Evolutionary conservation across 1,140 invertebrate species (phyloP), one percentile per base, ranked within the genome.

Genomic region (Chrysopa pallens): DNA sequence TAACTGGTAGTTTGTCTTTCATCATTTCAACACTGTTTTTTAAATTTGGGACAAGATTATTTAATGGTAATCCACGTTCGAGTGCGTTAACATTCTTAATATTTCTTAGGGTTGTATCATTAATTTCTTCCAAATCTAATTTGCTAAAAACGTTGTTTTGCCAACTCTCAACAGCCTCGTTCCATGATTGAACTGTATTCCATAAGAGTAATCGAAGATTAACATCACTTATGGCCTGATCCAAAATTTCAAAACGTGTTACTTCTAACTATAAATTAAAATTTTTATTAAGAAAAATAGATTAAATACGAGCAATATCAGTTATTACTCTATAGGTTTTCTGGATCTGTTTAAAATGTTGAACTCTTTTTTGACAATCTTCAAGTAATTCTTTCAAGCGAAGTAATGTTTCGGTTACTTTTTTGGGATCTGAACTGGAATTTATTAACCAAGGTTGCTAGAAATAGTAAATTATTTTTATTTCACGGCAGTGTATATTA

Each of bases 141-240:
- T 63, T 70, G 36, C 74, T 66, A 55, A 90, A 88, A 13, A 79
- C 69, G 4, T 58, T 56, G 8, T 62, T 60, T 28, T 73, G 74
- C 81, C 81, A 81, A 36, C 70, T 61, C 4, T 62, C 51, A 6
- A 78, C 41, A 6, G 65, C 58, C 46, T 57, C 53, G 6, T 76
- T 71, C 85, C 85, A 91, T 27, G 74, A 69, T 27, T 72, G 71
- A 2, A 80, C 61, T 33, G 74, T 78, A 33, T 80, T 76, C 79
- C 85, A 89, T 0, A 92, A 59, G 33, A 83, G 64, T 55, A 77
- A 75, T 35, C 84, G 72, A 17, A 89, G 58, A 52, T 79, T 82
- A 1, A 89, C 70, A 48, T 88, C 80, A 43, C 71, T 78, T 46
- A 76, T 70, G 0, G 81, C 77, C 54, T 82, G 74, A 44, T 87